Percentiles rank a stretch among this genome's conserved stretches.
Evolutionary conservation across 2,888 invertebrate genomes (phyloP).

Genomic region (Drymonia ruficornis): DNA sequence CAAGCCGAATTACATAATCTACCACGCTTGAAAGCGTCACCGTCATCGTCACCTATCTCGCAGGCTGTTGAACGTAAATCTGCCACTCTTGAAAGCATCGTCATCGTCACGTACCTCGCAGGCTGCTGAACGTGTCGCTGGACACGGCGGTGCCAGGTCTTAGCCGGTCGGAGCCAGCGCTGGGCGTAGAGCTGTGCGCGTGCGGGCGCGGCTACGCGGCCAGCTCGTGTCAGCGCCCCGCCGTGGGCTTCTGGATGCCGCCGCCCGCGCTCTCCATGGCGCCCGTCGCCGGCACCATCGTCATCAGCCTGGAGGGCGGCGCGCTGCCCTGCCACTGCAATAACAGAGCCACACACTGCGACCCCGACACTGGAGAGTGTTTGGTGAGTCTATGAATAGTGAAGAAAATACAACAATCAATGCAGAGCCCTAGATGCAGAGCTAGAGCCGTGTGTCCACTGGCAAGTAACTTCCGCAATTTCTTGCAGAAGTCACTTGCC

Average conservation of each 20-base stretch:
- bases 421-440: too few relatives aligned
- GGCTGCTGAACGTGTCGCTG: conserved; percentile 90
- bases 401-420: too few relatives aligned
- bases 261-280: conserved; percentile 67
- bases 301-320: conserved; percentile 92
- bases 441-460: too few relatives aligned
- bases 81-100: too few relatives aligned
- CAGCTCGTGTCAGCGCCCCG: conserved; percentile 95
- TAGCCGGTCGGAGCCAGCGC: conserved; percentile 88
- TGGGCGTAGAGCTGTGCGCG: conserved; percentile 93
- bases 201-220: conserved; percentile 93
- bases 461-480: too few relatives aligned
- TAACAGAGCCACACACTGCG: conserved; percentile 90
- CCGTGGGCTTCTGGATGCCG: conserved; percentile 92
- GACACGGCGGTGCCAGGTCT: conserved; percentile 91
- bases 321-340: conserved; percentile 93
- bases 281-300: conserved; percentile 87
- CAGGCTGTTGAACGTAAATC: too few relatives aligned
- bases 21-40: too few relatives aligned
- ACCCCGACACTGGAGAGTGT: conserved; percentile 94
- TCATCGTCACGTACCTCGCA: too few relatives aligned
- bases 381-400: conserved; percentile 86
- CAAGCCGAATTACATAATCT: too few relatives aligned
- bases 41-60: too few relatives aligned
- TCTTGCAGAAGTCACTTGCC: too few relatives aligned